Base-by-base conservation (phyloP, 2,113 vertebrate species). In the Colinus virginianus region DNA sequence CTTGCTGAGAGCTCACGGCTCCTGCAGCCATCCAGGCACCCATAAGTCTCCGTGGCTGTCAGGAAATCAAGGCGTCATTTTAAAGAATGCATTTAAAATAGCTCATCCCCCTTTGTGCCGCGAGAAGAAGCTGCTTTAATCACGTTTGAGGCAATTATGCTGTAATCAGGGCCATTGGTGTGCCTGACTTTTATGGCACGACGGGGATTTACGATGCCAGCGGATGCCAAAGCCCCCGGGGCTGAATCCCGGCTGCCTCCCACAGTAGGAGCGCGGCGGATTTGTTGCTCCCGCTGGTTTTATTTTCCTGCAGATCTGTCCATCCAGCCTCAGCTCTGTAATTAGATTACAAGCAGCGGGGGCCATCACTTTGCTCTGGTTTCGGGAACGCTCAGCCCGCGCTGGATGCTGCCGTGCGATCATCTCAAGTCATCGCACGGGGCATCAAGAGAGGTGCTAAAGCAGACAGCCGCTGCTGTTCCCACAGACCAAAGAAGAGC, bases 371-470 rank as follows among this genome's bases (percentile, higher is more conserved):
- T 67, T 67, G 64, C 66, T 63, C 55, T 12, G 19, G 11, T 28
- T 59, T 71, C 8, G 68, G 55, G 40, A 36, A 21, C 28, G 36
- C 55, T 13, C 18, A 15, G 20, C 45, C 26, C 1, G 0, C 0
- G 4, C 20, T 36, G 5, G 2, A 7, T 28, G 30, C 53, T 83
- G 22, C 55, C 51, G 4, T 19, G 23, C 30, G 18, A 15, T 74
- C 51, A 56, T 30, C 51, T n/a, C 20, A 11, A 72, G 21, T 23
- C 22, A 20, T 56, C 32, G 40, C 16, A 9, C 25, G 7, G 17
- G 38, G 61, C 61, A 40, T 40, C 61, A 19, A 26, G 38, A 15
- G 61, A 40, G 25, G 26, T 15, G 56, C 20, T 34, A 34, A 59
- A 59, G 55, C 55, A 36, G 61, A 74, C 56, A 59, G 53, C 68